Evolutionary conservation across 2,113 vertebrate genomes (phyloP), one percentile per base, ranked within the genome.

Genomic region (Sciurus niger): DNA sequence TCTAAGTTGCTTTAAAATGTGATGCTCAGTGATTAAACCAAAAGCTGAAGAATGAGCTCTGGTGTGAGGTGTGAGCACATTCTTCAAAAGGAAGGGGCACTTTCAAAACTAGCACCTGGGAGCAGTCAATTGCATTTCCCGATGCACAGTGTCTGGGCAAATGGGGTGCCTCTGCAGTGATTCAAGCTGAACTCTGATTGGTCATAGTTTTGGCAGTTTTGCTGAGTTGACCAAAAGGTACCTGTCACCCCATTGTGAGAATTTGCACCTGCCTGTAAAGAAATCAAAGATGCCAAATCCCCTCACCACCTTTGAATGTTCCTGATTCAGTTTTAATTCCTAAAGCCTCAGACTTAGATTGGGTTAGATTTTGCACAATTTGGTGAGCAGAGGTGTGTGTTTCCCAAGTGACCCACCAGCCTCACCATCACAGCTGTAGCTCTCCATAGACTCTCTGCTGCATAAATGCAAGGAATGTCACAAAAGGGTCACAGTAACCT

Each of bases 401-500:
- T 40, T 89, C 55, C 77, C 51, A 22, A 76, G 84, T 25, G 18
- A 67, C 84, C 96, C 0, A 7, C 84, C 76, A 37, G 43, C 83
- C 32, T 89, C 79, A 34, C 30, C 40, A 1, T 58, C 97, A 92
- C 98, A 98, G 98, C 98, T 98, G 98, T 89, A 76, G 2, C 74
- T 28, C 68, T 51, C 93, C 87, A 12, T 58, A 63, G 83, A 96
- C 55, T 17, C 93, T 92, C 40, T 17, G 53, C 84, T 55, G n/a
- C 9, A 72, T 94, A 97, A 96, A 96, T 95, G 97, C 43, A 65
- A 96, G 96, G 96, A 98, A 98, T 98, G 96, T 94, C 68, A 80
- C 80, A 68, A 88, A 95, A 93, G n/a, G 67, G 79, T 90, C 48
- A 12, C 84, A 80, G 92, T 92, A 84, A 96, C 94, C 93, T 97